These are phyloP conservation scores for Smittia aterrima DNA, from an alignment of 2,888 invertebrate genomes.

Conservation along the genomic window DNA sequence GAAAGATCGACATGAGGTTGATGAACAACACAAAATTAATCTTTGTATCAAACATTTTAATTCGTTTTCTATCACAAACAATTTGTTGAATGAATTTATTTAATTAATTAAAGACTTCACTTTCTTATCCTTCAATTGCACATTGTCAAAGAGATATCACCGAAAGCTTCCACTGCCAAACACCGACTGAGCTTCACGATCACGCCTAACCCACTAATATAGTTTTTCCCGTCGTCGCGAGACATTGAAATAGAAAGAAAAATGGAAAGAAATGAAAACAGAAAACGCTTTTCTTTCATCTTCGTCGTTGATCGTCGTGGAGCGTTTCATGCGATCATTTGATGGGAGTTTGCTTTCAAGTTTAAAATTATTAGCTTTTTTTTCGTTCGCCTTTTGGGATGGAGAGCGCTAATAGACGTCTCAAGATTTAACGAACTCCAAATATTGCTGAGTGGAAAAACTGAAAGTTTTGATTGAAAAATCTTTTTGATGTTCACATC, in stretches of 20 bases:
- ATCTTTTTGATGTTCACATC: too few relatives aligned
- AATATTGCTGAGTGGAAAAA: too few relatives aligned
- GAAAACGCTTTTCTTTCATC: neutral
- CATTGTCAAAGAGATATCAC: neutral
- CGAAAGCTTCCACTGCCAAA: conserved; percentile 42
- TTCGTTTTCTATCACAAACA: too few relatives aligned
- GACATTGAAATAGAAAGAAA: conserved; percentile 29
- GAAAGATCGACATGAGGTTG: conserved; percentile 25
- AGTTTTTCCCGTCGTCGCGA: conserved; percentile 43
- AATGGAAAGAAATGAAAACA: conserved; percentile 20
- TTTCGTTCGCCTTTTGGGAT: neutral
- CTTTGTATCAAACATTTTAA: neutral
- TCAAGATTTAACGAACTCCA: too few relatives aligned
- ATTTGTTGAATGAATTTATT: too few relatives aligned
- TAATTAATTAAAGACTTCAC: neutral
- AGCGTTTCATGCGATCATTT: too few relatives aligned
- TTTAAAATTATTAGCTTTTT: neutral
- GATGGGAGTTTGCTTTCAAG: neutral
- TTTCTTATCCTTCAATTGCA: neutral
- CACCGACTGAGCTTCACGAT: conserved; percentile 44
- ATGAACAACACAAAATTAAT: neutral
- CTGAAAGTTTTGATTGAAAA: too few relatives aligned
- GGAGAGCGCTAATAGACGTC: neutral
- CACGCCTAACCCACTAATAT: conserved; percentile 46
- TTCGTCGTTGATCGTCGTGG: neutral